phyloP scores from a whole-genome alignment of 1,140 invertebrate species.

The Pseudachorutes palmiensis region DNA sequence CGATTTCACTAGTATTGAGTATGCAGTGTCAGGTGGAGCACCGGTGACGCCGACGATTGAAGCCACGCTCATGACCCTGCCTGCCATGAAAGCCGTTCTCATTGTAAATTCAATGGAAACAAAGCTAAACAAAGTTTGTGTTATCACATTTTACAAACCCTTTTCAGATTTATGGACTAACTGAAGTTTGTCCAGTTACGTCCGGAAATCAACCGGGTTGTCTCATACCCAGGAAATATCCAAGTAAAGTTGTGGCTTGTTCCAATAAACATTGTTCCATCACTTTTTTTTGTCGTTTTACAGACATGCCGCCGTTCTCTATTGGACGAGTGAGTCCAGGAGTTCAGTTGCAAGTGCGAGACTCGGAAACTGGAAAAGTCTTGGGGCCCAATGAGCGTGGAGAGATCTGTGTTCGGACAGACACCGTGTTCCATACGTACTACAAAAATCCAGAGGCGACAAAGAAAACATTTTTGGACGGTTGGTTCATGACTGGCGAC shows the following conservation, averaged over 20 bases:
- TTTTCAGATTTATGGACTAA: conserved; percentile 29
- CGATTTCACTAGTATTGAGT: conserved; percentile 29
- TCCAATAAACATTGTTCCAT: too few species aligned
- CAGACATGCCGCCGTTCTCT: conserved; percentile 10
- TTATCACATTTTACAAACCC: neutral
- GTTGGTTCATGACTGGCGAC: conserved; percentile 42
- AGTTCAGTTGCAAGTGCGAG: conserved; percentile 21
- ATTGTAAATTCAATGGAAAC: conserved; percentile 18
- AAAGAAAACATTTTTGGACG: conserved; percentile 30
- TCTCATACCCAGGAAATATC: neutral
- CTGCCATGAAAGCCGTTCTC: conserved; percentile 19
- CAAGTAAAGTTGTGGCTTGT: conserved; percentile 2
- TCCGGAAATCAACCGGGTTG: conserved; percentile 9
- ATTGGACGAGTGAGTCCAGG: conserved; percentile 26
- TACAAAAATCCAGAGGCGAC: conserved; percentile 27
- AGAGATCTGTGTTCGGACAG: conserved; percentile 25
- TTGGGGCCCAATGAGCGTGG: conserved; percentile 25
- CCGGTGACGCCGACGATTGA: conserved; percentile 29
- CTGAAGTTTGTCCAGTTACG: conserved; percentile 20
- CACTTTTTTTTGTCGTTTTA: neutral
- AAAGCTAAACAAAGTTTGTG: neutral
- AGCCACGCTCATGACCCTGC: conserved; percentile 23
- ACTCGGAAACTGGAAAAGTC: conserved; percentile 19
- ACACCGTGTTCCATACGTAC: conserved; percentile 17
- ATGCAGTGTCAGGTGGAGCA: conserved; percentile 22